Base-by-base conservation (phyloP, 2,113 vertebrate species). In the Corythaixoides concolor region DNA sequence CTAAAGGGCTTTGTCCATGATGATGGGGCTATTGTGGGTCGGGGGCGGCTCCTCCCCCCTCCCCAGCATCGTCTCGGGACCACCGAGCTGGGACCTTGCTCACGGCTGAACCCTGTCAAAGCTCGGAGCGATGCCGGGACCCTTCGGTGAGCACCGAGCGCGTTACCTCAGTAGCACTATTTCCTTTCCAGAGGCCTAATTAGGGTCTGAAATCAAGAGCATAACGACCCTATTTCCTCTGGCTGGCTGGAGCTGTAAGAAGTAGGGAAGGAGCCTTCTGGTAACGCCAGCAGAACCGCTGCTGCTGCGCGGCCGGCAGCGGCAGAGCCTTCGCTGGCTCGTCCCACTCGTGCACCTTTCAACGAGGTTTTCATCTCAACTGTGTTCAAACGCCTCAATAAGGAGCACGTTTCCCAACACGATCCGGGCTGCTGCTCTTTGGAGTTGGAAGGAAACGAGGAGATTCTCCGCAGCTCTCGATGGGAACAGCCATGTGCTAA, bases 121-220 rank as follows among this genome's bases (percentile, higher is more conserved):
- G 35, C 80, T 45, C 8, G 1, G n/a, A 45, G 63, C 15, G 33
- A 7, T 4, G 89, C 89, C 24, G 82, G 64, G 94, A 78, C 52
- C 28, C 69, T 91, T 73, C 3, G n/a, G 52, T 12, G 55, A 91
- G 76, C 58, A 33, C 35, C 4, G 13, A 28, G 53, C 1, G 2
- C 63, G 12, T 83, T 22, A 52, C 77, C 85, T 83, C 76, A 79
- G 91, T 32, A 66, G 77, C 95, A 58, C 79, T 12, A 24, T 92
- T 96, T 95, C 95, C 95, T 95, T 94, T 96, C 78, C 91, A 17
- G 85, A 86, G 85, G 85, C 58, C 50, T 95, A 85, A 95, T 89
- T 93, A 76, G 73, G 43, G 74, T 27, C 94, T 95, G 93, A 37
- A 95, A 93, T 91, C 76, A 85, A 74, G 91, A 93, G 73, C 89